Evolutionary conservation across 2,797 vertebrate species (phyloP).

Genomic region (Rhabdophis nuchalis): DNA sequence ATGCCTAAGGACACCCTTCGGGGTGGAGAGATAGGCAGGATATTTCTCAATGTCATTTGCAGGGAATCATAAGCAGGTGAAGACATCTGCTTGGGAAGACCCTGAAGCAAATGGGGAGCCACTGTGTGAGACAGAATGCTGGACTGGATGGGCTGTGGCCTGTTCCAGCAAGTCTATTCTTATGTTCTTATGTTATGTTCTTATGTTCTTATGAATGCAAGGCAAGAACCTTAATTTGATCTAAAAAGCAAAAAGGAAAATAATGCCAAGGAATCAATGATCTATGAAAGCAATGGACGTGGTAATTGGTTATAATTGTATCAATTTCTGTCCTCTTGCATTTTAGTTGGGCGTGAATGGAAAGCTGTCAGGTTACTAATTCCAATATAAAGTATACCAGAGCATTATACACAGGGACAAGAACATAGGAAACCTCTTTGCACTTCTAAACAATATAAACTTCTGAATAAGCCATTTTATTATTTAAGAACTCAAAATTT

Average conservation of each 20-base stretch:
- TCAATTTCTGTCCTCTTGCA: not conserved
- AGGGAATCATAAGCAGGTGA: no score
- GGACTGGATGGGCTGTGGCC: no score
- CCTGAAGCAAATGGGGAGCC: no score
- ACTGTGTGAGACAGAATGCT: no score
- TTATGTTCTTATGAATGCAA: no score
- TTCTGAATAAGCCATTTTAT: not conserved
- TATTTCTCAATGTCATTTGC: no score
- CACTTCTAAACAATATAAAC: not conserved
- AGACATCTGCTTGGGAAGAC: no score
- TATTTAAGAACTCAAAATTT: not conserved
- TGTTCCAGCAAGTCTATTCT: no score
- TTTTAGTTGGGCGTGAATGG: not conserved
- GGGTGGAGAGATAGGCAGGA: no score
- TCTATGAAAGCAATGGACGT: constrained; percentile 16
- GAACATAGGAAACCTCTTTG: not conserved
- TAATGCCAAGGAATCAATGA: constrained; percentile 20
- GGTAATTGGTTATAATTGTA: constrained; percentile 21
- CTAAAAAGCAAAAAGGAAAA: constrained; percentile 20
- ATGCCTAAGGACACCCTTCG: no score
- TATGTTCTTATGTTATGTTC: no score
- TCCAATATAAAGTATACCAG: not conserved
- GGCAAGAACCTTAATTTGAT: constrained; percentile 30
- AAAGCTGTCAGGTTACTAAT: not conserved
- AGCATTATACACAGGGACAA: not conserved